Base-by-base conservation (phyloP, 2,888 invertebrate genomes). In the Netelia melanura region DNA sequence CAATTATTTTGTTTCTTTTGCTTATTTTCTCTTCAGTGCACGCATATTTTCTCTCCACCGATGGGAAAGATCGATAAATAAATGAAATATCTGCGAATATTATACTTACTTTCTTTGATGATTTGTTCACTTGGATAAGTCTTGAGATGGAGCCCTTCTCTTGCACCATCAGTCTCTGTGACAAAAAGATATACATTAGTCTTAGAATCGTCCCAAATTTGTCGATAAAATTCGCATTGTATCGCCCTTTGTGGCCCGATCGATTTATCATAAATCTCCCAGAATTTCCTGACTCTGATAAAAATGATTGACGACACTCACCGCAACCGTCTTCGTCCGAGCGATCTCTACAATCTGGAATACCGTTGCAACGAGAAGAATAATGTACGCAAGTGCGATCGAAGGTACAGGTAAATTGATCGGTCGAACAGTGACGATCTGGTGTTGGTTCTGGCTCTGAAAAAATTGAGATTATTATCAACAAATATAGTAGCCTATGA, bases 71-170 rank as follows among this genome's bases (percentile, higher is more conserved):
- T 58, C 23, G 48, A 48, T 62, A 62, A 65, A 25, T 9, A 6
- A 38, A 38, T 6, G 8, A 38, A 38, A 38, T 38, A 38, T 38
- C 3, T 38, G 38, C 1, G 8, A 38, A 9, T 21, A 62, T 11
- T 2, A 48, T 90, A 96, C 97, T 97, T 94, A 98, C 98, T 97
- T 95, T 97, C 96, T 96, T 97, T 96, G 87, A 98, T 96, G 65
- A 95, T 96, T 94, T 98, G 98, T 44, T 96, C 95, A 43, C 94
- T 94, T 0, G 98, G 98, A 91, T 97, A 97, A 0, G 97, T 97
- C 93, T 95, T 96, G 87, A 98, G 94, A 76, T 96, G 95, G 86
- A 98, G 93, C 30, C 95, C 95, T 2, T 83, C 71, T 25, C 71
- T 44, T 11, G 93, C 92, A 23, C 84, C 90, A 82, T 90, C 94